Evolutionary conservation across 2,113 vertebrate species (phyloP), one percentile per base, ranked within the genome.

Genomic region (Psittacara wagleri): DNA sequence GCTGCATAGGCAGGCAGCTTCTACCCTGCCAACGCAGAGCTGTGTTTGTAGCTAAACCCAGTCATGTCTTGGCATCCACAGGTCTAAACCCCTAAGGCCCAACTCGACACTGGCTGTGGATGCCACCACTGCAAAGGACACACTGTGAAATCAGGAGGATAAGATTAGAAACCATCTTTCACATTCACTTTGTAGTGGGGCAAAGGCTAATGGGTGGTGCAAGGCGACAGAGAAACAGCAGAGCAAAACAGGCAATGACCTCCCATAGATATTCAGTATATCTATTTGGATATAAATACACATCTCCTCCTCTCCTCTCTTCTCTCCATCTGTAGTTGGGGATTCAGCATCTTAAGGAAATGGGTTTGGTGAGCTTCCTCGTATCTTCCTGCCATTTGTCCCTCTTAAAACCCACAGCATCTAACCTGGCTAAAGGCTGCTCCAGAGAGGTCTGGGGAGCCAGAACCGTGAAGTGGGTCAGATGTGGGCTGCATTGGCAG

Each of bases 11-110:
- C n/a, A n/a, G 46, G 55, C 49, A 28, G 33, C 24, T 48, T 35
- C 66, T 61, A 28, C 43, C 39, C 24, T 48, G 46, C n/a, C 29
- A 74, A 25, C 24, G 24, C 39, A 48, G 24, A 6, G 7, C 1
- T 28, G 12, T 16, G 31, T 11, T 4, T 0, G 1, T 1, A 2
- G 54, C 35, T 35, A 14, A 54, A 23, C 41, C 67, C 54, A 64
- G 55, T 14, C 29, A 64, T 0, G 2, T 14, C 43, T 28, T 51
- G n/a, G 37, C 39, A n/a, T 18, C 17, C 75, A 14, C 7, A 39
- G 64, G 33, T 55, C 35, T 80, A 29, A 76, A 43, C 8, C 11
- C 43, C 48, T 52, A 18, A 6, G 63, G 44, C 63, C n/a, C 69
- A 20, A 39, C 24, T 81, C 3, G 2, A 22, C 46, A 12, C 29